These are phyloP conservation scores for Gila robusta DNA, from an alignment of 2,797 vertebrate genomes.

Conservation along the genomic window DNA sequence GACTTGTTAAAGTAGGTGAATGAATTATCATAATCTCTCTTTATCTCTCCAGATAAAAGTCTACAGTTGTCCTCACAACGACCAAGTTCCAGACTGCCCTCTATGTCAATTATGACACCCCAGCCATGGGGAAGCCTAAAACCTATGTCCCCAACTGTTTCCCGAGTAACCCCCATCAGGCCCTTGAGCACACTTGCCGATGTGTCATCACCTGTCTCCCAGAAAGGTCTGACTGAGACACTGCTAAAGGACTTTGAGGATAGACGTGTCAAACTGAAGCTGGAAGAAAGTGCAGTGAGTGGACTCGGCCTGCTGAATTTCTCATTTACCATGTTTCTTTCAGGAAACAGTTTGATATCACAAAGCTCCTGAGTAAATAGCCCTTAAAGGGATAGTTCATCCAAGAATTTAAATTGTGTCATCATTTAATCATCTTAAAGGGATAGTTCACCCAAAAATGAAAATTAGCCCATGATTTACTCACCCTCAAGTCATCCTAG, in stretches of 20 bases:
- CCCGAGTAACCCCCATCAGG: neutral
- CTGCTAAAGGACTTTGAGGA: conserved; percentile 77
- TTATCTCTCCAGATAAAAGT: conserved; percentile 62
- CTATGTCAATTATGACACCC: conserved; percentile 68
- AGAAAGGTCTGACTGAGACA: conserved; percentile 73
- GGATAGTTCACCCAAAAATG: too few species aligned
- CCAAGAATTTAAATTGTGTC: rapidly evolving
- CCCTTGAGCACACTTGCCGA: conserved; percentile 23
- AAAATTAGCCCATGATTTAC: too few species aligned
- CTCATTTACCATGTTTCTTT: neutral
- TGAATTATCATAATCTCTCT: neutral
- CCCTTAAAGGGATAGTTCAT: too few species aligned
- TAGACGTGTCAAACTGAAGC: conserved; percentile 65
- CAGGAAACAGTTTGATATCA: neutral
- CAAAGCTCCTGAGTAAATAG: neutral
- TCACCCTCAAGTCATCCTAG: too few species aligned
- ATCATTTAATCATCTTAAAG: too few species aligned
- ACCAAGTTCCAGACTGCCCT: conserved; percentile 55
- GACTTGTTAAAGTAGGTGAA: neutral
- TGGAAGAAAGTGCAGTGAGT: conserved; percentile 78
- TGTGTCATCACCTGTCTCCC: conserved; percentile 1
- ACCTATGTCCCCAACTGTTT: conserved; percentile 29
- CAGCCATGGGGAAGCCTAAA: conserved; percentile 69
- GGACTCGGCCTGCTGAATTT: neutral
- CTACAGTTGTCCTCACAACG: conserved; percentile 39